Conservation (phyloP, 2,888 invertebrate genomes). For the Dinocampus coccinellae region DNA sequence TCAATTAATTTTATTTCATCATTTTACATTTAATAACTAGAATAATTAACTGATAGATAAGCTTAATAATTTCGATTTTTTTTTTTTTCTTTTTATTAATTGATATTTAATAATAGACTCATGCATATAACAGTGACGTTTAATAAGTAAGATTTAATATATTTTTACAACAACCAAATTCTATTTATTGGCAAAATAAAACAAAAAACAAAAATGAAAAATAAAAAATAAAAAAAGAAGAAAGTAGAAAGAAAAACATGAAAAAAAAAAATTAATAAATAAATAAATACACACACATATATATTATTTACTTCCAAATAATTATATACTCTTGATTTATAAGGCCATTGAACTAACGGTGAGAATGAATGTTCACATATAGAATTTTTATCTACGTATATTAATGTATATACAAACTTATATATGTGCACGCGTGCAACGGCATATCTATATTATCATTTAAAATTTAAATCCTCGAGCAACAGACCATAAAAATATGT, state of each 20-base stretch:
- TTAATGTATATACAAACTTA: too few species aligned
- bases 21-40: too few species aligned
- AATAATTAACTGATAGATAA: too few species aligned
- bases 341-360: background rate
- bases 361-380: background rate
- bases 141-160: background rate
- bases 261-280: background rate
- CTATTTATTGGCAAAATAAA: background rate
- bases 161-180: background rate
- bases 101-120: too few species aligned
- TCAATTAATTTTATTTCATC: too few species aligned
- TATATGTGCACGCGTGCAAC: slow-evolving; percentile 48
- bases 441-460: slow-evolving; percentile 54
- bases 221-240: too few species aligned
- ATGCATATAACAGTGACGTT: too few species aligned
- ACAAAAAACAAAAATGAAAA: too few species aligned
- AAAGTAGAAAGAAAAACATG: background rate
- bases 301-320: background rate
- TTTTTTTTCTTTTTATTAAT: too few species aligned
- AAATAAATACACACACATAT: background rate
- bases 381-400: background rate
- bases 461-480: slow-evolving; percentile 61
- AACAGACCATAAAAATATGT: slow-evolving; percentile 54
- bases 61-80: too few species aligned
- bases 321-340: slow-evolving; percentile 7